These are phyloP conservation scores for Anoplopoma fimbria DNA, from an alignment of 2,113 vertebrate species.

Conservation along the genomic window DNA sequence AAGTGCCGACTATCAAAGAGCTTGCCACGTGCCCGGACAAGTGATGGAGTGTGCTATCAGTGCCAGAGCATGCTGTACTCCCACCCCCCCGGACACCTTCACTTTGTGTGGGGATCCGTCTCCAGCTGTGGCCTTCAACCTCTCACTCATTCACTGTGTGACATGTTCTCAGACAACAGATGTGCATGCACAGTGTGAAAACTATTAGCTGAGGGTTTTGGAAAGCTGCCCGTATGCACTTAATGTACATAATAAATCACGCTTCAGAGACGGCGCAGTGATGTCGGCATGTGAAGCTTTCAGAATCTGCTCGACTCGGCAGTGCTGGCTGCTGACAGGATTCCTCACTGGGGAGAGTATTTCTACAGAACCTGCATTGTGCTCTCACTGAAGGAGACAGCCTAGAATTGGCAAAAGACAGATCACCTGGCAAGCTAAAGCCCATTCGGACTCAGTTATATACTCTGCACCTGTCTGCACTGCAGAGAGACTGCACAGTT, in stretches of 20 bases:
- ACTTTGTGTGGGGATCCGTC: constrained; percentile 3
- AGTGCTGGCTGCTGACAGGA: constrained; percentile 30
- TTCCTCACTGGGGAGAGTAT: constrained; percentile 26
- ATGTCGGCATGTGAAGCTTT: constrained; percentile 24
- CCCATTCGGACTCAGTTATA: constrained; percentile 11
- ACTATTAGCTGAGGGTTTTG: background rate
- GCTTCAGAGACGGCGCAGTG: background rate
- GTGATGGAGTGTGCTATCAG: constrained; percentile 51
- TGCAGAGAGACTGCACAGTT: constrained; percentile 5
- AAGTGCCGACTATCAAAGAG: constrained; percentile 54
- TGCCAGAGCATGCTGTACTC: constrained; percentile 23
- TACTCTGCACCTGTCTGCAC: constrained; percentile 25
- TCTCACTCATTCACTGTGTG: constrained; percentile 7
- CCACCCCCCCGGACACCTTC: constrained; percentile 24
- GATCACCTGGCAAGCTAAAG: constrained; percentile 45
- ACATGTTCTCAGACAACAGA: constrained; percentile 7
- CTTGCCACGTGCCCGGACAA: constrained; percentile 25
- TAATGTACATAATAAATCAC: constrained; percentile 33
- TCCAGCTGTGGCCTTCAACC: constrained; percentile 12
- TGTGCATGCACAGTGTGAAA: background rate
- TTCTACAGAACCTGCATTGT: constrained; percentile 26
- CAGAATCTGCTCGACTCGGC: background rate
- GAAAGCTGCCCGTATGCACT: background rate
- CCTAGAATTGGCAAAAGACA: constrained; percentile 47
- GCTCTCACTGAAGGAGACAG: constrained; percentile 25